phyloP scores from a whole-genome alignment of 1,140 invertebrate genomes.

The Oreohelix idahoensis region DNA sequence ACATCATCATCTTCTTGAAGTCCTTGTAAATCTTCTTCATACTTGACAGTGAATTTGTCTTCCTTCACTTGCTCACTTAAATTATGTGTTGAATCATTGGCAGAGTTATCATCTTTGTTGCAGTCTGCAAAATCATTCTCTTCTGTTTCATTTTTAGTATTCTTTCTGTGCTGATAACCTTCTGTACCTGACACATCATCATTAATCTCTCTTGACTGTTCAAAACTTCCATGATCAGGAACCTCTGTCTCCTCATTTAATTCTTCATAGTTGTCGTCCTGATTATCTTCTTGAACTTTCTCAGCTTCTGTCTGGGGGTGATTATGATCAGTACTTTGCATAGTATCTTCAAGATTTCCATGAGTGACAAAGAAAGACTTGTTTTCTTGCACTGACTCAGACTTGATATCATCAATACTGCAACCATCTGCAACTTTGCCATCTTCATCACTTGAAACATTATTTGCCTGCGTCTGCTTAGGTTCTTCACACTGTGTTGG shows the following conservation, averaged over 20 bases:
- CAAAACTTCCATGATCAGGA: background rate
- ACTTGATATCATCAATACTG: background rate
- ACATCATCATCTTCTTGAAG: too few relatives aligned
- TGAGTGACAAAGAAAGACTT: conserved; percentile 21
- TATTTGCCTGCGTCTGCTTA: background rate
- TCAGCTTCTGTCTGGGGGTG: background rate
- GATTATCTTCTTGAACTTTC: background rate
- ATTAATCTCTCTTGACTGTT: background rate
- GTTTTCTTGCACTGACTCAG: background rate
- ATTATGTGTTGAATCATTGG: too few relatives aligned
- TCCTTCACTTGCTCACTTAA: too few relatives aligned
- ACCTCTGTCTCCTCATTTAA: background rate
- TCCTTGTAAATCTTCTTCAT: too few relatives aligned
- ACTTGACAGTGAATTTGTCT: too few relatives aligned
- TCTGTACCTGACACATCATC: background rate
- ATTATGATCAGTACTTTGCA: background rate
- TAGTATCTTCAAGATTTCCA: conserved; percentile 2
- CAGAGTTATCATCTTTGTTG: too few relatives aligned
- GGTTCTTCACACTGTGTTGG: background rate
- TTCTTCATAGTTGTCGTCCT: background rate
- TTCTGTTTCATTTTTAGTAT: too few relatives aligned
- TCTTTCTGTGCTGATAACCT: too few relatives aligned
- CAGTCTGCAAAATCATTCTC: too few relatives aligned
- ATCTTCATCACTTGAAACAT: background rate
- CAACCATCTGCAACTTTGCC: background rate